These are phyloP conservation scores for Agriopis leucophaearia DNA, from an alignment of 2,888 invertebrate species.

Conservation along the genomic window DNA sequence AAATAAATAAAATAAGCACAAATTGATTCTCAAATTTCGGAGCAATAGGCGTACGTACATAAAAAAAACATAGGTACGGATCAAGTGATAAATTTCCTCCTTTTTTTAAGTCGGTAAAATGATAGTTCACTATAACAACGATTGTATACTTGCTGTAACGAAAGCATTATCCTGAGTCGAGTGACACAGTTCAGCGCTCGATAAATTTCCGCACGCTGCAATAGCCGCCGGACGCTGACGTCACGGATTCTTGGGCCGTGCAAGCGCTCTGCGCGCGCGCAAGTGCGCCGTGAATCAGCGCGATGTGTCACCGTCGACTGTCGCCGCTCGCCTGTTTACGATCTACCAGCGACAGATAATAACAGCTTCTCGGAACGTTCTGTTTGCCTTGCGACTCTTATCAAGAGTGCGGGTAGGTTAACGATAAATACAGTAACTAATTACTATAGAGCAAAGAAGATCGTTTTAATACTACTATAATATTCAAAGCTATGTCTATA, in stretches of 20 bases:
- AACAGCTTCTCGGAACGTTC: conserved; percentile 59
- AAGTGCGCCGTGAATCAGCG: conserved; percentile 71
- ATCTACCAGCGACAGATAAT: conserved; percentile 60
- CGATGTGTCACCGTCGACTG: conserved; percentile 76
- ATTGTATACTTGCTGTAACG: no score
- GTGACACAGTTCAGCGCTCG: conserved; percentile 9
- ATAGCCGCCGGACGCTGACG: conserved; percentile 79
- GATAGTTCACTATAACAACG: no score
- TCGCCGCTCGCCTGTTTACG: conserved; percentile 58
- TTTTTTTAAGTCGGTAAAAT: no score
- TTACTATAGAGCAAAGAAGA: no score
- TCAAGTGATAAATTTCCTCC: no score
- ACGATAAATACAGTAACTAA: neutral
- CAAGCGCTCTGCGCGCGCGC: conserved; percentile 71
- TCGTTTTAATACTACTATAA: no score
- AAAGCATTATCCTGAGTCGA: neutral
- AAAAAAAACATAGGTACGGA: no score
- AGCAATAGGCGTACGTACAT: no score
- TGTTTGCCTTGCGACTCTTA: conserved; percentile 48
- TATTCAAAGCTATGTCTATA: no score
- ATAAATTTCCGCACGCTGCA: conserved; percentile 40
- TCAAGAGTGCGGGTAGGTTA: conserved; percentile 36
- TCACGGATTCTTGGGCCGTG: conserved; percentile 76
- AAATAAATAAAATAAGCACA: no score
- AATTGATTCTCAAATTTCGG: no score